Evolutionary conservation across 2,797 vertebrate genomes (phyloP).

Genomic region (Scyliorhinus canicula): DNA sequence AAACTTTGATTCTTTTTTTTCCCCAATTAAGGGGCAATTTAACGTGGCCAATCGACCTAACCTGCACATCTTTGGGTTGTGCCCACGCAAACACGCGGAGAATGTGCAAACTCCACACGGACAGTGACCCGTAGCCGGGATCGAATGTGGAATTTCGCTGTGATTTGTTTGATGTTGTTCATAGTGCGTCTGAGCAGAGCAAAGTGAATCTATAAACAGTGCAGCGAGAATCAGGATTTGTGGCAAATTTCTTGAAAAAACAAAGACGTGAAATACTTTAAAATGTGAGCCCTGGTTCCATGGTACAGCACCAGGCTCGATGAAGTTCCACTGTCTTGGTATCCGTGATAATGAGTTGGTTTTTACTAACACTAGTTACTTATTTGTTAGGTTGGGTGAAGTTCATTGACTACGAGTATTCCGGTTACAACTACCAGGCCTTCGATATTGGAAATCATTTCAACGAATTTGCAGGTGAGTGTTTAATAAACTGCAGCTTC

Average conservation of each 20-base stretch:
- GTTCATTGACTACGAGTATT: slow-evolving; percentile 96
- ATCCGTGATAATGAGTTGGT: neutral
- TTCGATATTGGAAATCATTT: slow-evolving; percentile 98
- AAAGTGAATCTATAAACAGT: neutral
- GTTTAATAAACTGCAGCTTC: neutral
- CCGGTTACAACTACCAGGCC: slow-evolving; percentile 94
- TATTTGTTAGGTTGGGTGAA: slow-evolving; percentile 25
- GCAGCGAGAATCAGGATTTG: neutral
- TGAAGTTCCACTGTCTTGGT: neutral
- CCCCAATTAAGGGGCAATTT: too few species aligned
- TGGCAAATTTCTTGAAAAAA: neutral
- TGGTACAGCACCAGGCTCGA: too few species aligned
- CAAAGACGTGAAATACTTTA: neutral
- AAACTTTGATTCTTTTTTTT: too few species aligned
- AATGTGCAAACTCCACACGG: too few species aligned
- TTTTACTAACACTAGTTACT: neutral
- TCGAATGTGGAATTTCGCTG: too few species aligned
- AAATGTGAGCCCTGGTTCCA: neutral
- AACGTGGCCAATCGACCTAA: too few species aligned
- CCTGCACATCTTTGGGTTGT: too few species aligned
- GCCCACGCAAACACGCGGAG: too few species aligned
- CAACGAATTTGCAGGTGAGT: slow-evolving; percentile 91
- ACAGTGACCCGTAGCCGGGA: too few species aligned
- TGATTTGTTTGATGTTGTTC: neutral
- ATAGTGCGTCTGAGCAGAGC: neutral